Percentiles rank a stretch among this genome's conserved stretches.
These are phyloP conservation scores for Cyclopterus lumpus DNA, from an alignment of 2,797 vertebrate genomes.

Conservation along the genomic window DNA sequence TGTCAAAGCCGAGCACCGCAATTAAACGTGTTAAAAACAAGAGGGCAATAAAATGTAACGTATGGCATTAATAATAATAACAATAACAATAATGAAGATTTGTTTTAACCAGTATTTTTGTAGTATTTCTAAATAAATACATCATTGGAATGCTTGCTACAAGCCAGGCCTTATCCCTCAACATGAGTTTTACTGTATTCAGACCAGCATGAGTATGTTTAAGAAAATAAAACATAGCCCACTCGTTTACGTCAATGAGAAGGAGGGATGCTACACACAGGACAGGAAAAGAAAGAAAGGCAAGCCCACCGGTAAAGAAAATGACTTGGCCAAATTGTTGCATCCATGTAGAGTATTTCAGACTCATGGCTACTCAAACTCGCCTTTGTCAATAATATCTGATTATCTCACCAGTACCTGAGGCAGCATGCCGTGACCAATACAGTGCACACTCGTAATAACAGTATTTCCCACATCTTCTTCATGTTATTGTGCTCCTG, in stretches of 20 bases:
- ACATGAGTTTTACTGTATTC: background rate
- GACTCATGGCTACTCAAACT: background rate
- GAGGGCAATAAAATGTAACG: background rate
- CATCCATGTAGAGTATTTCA: background rate
- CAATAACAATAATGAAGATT: background rate
- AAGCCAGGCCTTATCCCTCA: background rate
- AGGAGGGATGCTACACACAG: too few relatives aligned
- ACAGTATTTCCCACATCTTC: background rate
- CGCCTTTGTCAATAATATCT: background rate
- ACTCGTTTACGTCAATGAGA: too few relatives aligned
- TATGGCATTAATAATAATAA: too few relatives aligned
- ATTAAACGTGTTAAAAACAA: background rate
- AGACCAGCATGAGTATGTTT: background rate
- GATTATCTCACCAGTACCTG: background rate
- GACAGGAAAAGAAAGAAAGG: too few relatives aligned
- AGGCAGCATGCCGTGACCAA: background rate
- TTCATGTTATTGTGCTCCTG: background rate
- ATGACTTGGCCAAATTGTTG: background rate
- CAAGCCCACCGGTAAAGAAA: too few relatives aligned
- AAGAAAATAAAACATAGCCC: background rate
- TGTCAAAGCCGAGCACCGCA: background rate
- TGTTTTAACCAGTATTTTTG: background rate
- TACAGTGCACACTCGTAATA: background rate
- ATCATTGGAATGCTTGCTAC: background rate
- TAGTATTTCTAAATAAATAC: background rate